Percentiles rank a stretch among this genome's conserved stretches.
phyloP scores from a whole-genome alignment of 2,797 vertebrate genomes.

The Typhlichthys eigenmanni region DNA sequence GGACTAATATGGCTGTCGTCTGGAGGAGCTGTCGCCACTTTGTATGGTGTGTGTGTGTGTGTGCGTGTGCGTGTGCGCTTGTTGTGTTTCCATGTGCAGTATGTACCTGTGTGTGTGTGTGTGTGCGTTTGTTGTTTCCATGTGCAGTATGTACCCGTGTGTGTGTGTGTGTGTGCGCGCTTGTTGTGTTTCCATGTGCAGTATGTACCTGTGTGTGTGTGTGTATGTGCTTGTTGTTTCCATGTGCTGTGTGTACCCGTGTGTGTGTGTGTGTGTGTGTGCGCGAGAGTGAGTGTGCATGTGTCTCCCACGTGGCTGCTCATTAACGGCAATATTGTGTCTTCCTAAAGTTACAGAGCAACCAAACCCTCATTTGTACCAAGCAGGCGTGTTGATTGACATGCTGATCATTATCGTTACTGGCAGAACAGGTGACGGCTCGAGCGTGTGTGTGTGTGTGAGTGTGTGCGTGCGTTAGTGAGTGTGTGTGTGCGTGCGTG shows the following conservation, averaged over 20 bases:
- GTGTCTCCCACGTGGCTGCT: slow-evolving; percentile 46
- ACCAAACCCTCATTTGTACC: slow-evolving; percentile 36
- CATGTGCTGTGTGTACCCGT: neutral
- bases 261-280: neutral
- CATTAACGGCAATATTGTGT: slow-evolving; percentile 54
- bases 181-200: too few relatives aligned
- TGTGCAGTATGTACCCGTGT: too few relatives aligned
- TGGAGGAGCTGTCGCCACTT: slow-evolving; percentile 59
- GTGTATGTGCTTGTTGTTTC: neutral
- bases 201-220: too few relatives aligned
- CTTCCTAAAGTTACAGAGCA: slow-evolving; percentile 41
- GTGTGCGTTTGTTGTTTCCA: neutral
- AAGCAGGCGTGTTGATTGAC: slow-evolving; percentile 42
- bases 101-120: neutral
- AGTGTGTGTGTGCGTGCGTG: too few relatives aligned
- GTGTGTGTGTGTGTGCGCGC: too few relatives aligned
- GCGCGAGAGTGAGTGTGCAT: neutral
- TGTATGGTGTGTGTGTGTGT: slow-evolving; percentile 11
- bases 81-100: too few relatives aligned
- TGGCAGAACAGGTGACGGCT: slow-evolving; percentile 27
- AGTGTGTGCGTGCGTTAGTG: slow-evolving; percentile 6
- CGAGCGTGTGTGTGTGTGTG: slow-evolving; percentile 13
- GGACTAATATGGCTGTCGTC: slow-evolving; percentile 58
- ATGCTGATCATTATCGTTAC: slow-evolving; percentile 49
- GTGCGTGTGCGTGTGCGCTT: too few relatives aligned